Conservation (phyloP, 2,888 invertebrate species). For the Platerodrilus igneus region DNA sequence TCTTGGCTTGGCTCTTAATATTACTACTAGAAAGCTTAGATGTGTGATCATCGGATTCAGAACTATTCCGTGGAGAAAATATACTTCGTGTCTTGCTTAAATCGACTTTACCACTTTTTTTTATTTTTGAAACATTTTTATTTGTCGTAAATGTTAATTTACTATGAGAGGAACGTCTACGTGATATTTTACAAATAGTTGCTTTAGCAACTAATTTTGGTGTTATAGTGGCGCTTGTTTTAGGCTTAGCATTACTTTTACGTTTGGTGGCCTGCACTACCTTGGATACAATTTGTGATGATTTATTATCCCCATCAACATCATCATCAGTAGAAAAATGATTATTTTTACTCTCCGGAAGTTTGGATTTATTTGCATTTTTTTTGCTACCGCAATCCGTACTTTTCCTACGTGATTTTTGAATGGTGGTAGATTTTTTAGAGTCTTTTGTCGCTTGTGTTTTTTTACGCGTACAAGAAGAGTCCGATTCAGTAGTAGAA, state of each 20-base stretch:
- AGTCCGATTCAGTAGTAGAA: conserved; percentile 67
- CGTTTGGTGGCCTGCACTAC: conserved; percentile 48
- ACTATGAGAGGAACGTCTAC: conserved; percentile 8
- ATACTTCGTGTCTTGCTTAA: conserved; percentile 68
- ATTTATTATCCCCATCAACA: conserved; percentile 40
- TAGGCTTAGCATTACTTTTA: conserved; percentile 58
- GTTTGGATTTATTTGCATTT: conserved; percentile 18
- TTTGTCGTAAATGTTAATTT: background rate
- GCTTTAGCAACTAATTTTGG: conserved; percentile 46
- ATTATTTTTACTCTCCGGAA: conserved; percentile 41
- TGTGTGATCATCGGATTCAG: conserved; percentile 55
- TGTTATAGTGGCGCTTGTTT: conserved; percentile 59
- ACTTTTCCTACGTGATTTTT: conserved; percentile 41
- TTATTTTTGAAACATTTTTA: conserved; percentile 12
- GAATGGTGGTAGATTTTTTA: conserved; percentile 40
- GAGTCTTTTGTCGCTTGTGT: conserved; percentile 37
- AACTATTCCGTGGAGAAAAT: conserved; percentile 75
- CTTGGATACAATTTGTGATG: conserved; percentile 43
- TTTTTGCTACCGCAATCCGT: conserved; percentile 30
- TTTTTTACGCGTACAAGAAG: conserved; percentile 54
- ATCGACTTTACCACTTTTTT: conserved; percentile 32
- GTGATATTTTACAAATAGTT: conserved; percentile 20
- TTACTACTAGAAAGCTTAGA: conserved; percentile 46
- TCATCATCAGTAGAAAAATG: conserved; percentile 41
- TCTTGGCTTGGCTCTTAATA: conserved; percentile 44